These are phyloP conservation scores for Ochotona curzoniae DNA, from an alignment of 2,113 vertebrate genomes.

Conservation along the genomic window DNA sequence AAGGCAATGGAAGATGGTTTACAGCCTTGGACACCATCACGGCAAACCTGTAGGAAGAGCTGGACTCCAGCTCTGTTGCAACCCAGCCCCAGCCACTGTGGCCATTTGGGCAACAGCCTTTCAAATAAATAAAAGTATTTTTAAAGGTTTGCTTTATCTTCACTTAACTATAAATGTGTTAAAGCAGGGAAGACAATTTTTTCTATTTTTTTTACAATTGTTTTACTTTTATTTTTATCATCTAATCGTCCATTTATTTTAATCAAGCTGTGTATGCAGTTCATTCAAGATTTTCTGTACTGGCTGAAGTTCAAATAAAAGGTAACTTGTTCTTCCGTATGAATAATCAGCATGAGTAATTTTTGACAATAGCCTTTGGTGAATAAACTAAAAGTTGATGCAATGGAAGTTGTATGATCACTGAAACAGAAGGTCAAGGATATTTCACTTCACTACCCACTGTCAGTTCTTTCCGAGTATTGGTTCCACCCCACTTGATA, in stretches of 20 bases:
- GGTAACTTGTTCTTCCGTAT: not conserved
- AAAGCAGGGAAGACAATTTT: not conserved
- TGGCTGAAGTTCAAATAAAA: not conserved
- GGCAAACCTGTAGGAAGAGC: too few relatives aligned
- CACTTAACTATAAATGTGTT: not conserved
- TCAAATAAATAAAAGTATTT: not conserved
- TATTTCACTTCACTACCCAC: not conserved
- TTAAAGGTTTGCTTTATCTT: not conserved
- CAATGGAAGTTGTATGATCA: not conserved
- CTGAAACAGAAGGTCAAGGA: not conserved
- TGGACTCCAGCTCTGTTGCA: too few relatives aligned
- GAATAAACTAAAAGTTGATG: not conserved
- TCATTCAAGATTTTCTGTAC: not conserved
- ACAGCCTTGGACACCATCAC: too few relatives aligned
- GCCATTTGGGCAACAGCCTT: too few relatives aligned
- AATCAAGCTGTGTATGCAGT: not conserved
- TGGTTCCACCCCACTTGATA: not conserved
- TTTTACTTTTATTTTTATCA: not conserved
- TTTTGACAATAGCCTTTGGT: conserved; percentile 17
- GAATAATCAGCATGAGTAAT: conserved; percentile 4
- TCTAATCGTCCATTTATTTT: not conserved
- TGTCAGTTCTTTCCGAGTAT: not conserved
- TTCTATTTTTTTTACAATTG: not conserved
- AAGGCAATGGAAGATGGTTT: too few relatives aligned
- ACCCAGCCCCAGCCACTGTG: too few relatives aligned